Evolutionary conservation across 2,797 vertebrate species (phyloP).

Genomic region (Tamandua tetradactyla): DNA sequence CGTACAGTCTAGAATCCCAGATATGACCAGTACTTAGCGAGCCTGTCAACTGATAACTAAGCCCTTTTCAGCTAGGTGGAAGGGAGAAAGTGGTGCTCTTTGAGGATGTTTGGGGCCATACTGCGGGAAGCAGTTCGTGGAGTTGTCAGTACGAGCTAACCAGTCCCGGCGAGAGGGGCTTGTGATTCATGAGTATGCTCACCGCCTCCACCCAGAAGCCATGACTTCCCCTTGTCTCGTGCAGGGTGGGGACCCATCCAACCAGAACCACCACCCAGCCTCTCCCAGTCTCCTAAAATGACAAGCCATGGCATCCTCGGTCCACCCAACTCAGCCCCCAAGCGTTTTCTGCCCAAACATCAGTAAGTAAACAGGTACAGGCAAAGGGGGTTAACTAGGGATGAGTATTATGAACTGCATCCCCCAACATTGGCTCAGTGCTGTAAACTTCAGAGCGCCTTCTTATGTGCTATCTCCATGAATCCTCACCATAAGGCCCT

Average conservation of each 20-base stretch:
- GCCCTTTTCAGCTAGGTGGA: background rate
- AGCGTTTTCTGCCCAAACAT: conserved; percentile 29
- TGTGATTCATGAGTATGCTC: conserved; percentile 39
- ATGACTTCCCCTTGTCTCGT: background rate
- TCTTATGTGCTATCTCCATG: background rate
- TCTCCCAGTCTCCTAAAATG: conserved; percentile 70
- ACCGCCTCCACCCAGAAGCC: conserved; percentile 33
- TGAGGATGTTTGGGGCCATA: background rate
- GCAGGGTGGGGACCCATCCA: conserved; percentile 73
- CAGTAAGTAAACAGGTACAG: conserved; percentile 63
- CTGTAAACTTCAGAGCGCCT: background rate
- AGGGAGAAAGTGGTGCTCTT: background rate
- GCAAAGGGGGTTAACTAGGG: background rate
- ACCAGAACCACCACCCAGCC: conserved; percentile 63
- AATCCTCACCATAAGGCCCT: background rate
- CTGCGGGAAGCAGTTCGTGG: accelerated
- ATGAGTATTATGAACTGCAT: background rate
- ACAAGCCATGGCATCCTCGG: conserved; percentile 63
- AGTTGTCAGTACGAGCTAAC: background rate
- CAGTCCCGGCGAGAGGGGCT: conserved; percentile 23
- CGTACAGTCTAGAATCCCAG: background rate
- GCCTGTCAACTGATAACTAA: background rate
- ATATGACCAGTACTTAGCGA: background rate
- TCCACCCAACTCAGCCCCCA: conserved; percentile 67
- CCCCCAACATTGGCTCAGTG: background rate